A percentile compares a stretch with the other conserved stretches of the same genome.
Conservation (phyloP, 2,888 invertebrate genomes). For the Drosophila tanythrix region DNA sequence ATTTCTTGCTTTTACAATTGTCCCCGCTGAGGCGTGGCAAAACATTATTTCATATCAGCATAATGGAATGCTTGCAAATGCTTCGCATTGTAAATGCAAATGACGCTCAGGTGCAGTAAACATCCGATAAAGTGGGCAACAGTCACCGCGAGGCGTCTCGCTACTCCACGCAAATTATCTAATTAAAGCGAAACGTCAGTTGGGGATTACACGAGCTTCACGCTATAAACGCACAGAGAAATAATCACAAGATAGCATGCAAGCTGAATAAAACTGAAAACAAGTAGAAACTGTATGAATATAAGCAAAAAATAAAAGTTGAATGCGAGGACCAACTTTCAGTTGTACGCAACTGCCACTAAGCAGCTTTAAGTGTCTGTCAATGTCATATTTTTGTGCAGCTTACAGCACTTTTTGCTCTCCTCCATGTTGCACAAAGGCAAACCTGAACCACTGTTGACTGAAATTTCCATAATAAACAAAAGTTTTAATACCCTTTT, state of each 20-base stretch:
- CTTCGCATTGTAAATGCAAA: slow-evolving; percentile 69
- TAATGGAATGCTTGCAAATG: slow-evolving; percentile 74
- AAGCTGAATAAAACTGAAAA: background rate
- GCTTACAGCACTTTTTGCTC: slow-evolving; percentile 65
- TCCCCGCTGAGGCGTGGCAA: slow-evolving; percentile 40
- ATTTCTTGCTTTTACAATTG: slow-evolving; percentile 22
- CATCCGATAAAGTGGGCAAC: slow-evolving; percentile 11
- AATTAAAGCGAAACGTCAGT: slow-evolving; percentile 62
- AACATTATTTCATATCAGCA: slow-evolving; percentile 61
- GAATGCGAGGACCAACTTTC: slow-evolving; percentile 58
- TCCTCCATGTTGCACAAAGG: slow-evolving; percentile 28
- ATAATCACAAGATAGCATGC: slow-evolving; percentile 44
- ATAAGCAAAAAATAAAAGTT: slow-evolving; percentile 17
- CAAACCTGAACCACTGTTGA: no score
- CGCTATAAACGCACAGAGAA: slow-evolving; percentile 54
- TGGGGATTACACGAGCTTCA: slow-evolving; percentile 53
- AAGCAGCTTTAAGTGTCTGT: slow-evolving; percentile 78
- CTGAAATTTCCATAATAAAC: background rate
- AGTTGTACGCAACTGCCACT: slow-evolving; percentile 53
- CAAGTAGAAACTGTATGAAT: slow-evolving; percentile 9
- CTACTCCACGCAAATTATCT: slow-evolving; percentile 58
- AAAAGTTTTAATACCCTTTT: slow-evolving; percentile 6
- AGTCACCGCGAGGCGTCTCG: slow-evolving; percentile 6
- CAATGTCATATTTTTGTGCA: slow-evolving; percentile 71
- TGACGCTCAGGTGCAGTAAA: slow-evolving; percentile 29